Base-by-base conservation (phyloP, 2,888 invertebrate genomes). In the Busseola fusca region DNA sequence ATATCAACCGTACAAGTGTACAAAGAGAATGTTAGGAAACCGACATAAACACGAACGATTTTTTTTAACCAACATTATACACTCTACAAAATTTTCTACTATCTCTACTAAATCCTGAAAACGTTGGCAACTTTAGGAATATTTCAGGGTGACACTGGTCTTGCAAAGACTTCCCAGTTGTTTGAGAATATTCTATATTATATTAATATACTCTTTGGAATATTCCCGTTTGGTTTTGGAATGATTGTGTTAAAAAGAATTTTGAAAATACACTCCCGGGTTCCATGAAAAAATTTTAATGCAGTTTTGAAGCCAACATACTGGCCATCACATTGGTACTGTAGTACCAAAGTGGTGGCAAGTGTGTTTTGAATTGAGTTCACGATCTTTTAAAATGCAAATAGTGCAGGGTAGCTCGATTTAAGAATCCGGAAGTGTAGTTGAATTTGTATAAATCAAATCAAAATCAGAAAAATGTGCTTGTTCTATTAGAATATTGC, bases 111-210 rank as follows among this genome's bases (percentile, higher is more conserved):
- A n/a, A 30, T 58, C 6, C n/a, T 42, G 37, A 65, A 59, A 54
- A 65, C 27, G 27, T 52, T 73, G 72, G 74, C 74, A 73, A 73
- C 64, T 58, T n/a, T 37, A 21, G 7, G 1, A 18, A 56, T 25
- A 0, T 30, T 27, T 45, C 0, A 37, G 42, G 58, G 27, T 65
- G 58, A 30, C 42, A 59, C 30, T 73, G 25, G 4, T 58, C 0
- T 48, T 57, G n/a, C 16, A 10, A 54, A 27, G 50, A 56, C 10
- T 30, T 14, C 72, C 25, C 25, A n/a, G 10, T 42, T 64, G 18
- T 42, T 30, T 30, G 3, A n/a, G 16, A 18, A n/a, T 48, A 48
- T 34, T n/a, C 3, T n/a, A n/a, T n/a, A n/a, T n/a, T n/a, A n/a
- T n/a, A n/a, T n/a, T n/a, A n/a, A n/a, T n/a, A n/a, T n/a, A n/a